A percentile compares a stretch with the other conserved stretches of the same genome.
Conservation (phyloP, 2,888 invertebrate genomes). For the Aphodius sticticus region DNA sequence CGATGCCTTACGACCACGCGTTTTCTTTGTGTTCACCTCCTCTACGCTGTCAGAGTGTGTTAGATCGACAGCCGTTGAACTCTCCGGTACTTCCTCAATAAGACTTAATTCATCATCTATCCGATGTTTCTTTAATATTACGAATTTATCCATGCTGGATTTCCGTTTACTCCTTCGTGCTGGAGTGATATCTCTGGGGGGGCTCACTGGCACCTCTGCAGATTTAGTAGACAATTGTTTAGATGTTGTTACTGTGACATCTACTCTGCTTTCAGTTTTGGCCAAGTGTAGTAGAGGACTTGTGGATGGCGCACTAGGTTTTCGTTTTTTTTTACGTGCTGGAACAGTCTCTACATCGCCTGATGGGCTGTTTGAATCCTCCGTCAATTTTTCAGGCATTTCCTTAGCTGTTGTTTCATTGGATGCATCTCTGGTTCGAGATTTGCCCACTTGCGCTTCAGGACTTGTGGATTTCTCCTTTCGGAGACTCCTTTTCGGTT, state of each 20-base stretch:
- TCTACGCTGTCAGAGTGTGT: background rate
- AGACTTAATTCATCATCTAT: slow-evolving; percentile 12
- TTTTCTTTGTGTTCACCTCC: background rate
- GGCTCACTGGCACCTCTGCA: background rate
- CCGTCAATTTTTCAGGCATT: too few species aligned
- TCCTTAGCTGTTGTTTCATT: too few species aligned
- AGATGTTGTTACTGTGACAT: background rate
- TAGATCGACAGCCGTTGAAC: slow-evolving; percentile 7
- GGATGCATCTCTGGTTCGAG: too few species aligned
- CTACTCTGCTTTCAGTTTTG: background rate
- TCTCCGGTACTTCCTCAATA: slow-evolving; percentile 13
- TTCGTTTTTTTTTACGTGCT: too few species aligned
- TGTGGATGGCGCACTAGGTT: too few species aligned
- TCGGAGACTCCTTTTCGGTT: background rate
- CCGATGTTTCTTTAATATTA: background rate
- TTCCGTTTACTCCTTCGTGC: slow-evolving; percentile 15
- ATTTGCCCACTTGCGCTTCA: too few species aligned
- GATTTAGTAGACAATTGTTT: background rate
- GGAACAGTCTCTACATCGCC: too few species aligned
- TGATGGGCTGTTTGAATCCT: too few species aligned
- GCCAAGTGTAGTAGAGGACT: background rate
- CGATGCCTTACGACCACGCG: background rate
- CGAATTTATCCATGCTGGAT: background rate
- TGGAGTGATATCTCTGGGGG: background rate
- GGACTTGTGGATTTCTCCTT: background rate